These are phyloP conservation scores for Phalanger gymnotis DNA, from an alignment of 2,797 vertebrate genomes.

Conservation along the genomic window DNA sequence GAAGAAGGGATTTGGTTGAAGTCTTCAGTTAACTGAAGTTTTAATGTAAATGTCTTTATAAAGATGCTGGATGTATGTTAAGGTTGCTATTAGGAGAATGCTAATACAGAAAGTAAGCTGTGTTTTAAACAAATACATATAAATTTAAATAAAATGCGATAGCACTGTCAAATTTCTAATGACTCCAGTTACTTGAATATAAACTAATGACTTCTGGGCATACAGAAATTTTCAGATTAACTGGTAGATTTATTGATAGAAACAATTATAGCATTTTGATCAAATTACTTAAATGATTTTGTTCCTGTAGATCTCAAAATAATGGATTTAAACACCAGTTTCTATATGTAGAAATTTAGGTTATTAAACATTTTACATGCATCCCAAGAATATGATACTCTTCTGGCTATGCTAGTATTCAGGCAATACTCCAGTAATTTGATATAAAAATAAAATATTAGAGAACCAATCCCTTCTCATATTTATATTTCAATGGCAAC, in stretches of 20 bases:
- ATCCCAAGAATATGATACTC: background rate
- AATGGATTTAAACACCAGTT: background rate
- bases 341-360: conserved; percentile 6
- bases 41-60: conserved; percentile 1
- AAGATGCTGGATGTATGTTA: conserved; percentile 26
- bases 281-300: conserved; percentile 2
- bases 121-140: background rate
- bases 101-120: background rate
- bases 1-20: background rate
- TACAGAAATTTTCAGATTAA: background rate
- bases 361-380: background rate
- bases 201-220: background rate
- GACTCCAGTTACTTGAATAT: background rate
- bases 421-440: background rate
- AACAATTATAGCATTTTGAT: conserved; percentile 16
- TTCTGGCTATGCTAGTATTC: background rate
- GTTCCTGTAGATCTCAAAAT: conserved; percentile 30
- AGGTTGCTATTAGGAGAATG: background rate
- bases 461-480: background rate
- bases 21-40: conserved; percentile 18
- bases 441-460: background rate
- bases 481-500: background rate
- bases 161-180: conserved; percentile 27
- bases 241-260: background rate
- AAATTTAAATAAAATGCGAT: conserved; percentile 22